Evolutionary conservation across 30 jellyfish, hydroid and myxozoan genomes (phyloP).

Genomic region (Clytia hemisphaerica): DNA sequence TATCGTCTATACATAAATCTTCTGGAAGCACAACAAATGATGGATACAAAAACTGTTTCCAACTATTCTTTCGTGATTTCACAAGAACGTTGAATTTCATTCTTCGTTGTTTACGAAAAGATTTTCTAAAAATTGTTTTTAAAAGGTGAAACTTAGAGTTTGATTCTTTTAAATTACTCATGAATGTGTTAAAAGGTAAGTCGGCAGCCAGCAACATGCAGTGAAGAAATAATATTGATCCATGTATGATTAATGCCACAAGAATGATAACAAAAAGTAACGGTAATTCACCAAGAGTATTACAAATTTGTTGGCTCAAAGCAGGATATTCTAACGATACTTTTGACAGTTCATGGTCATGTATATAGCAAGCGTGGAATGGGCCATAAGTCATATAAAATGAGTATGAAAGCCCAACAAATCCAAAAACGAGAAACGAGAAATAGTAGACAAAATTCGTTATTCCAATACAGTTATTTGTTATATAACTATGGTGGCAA

Average conservation of each 20-base stretch:
- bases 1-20: slow-evolving; percentile 58
- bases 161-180: slow-evolving; percentile 13
- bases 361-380: slow-evolving; percentile 37
- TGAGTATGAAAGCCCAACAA: slow-evolving; percentile 34
- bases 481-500: slow-evolving; percentile 60
- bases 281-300: slow-evolving; percentile 46
- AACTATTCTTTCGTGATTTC: slow-evolving; percentile 39
- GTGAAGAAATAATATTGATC: slow-evolving; percentile 17
- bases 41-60: slow-evolving; percentile 53
- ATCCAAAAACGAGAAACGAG: slow-evolving; percentile 36
- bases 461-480: slow-evolving; percentile 73
- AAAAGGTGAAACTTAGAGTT: slow-evolving; percentile 17
- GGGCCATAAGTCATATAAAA: slow-evolving; percentile 26
- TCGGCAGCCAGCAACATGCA: slow-evolving; percentile 35
- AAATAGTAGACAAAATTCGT: slow-evolving; percentile 54
- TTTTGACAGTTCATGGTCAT: slow-evolving; percentile 6
- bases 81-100: slow-evolving; percentile 44
- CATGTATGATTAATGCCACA: slow-evolving; percentile 10
- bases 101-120: slow-evolving; percentile 29
- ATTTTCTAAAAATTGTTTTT: neutral
- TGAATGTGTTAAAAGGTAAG: slow-evolving; percentile 34
- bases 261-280: slow-evolving; percentile 9
- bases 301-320: slow-evolving; percentile 10
- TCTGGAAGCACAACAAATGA: slow-evolving; percentile 54
- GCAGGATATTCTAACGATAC: slow-evolving; percentile 26